These are phyloP conservation scores for Oceanodroma leucorhoa DNA, from an alignment of 2,797 vertebrate species.

Conservation along the genomic window DNA sequence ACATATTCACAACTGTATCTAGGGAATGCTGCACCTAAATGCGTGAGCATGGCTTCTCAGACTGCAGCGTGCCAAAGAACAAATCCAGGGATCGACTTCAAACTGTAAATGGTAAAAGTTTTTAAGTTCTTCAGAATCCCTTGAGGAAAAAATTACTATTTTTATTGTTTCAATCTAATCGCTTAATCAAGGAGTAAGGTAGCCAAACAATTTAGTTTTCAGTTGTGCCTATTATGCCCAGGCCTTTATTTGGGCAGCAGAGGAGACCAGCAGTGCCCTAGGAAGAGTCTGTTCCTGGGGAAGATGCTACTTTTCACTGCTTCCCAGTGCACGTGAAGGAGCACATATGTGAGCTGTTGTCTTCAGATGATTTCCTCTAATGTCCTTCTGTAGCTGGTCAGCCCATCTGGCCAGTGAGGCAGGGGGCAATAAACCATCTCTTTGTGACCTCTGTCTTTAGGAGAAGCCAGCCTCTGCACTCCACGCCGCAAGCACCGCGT, in stretches of 20 bases:
- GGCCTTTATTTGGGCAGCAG: neutral
- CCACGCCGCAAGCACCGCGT: fast-evolving
- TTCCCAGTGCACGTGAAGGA: neutral
- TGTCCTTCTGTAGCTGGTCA: slow-evolving; percentile 27
- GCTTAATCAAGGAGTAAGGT: neutral
- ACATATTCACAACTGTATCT: neutral
- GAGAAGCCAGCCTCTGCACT: neutral
- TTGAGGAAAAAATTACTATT: neutral
- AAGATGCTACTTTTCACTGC: neutral
- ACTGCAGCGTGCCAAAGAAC: neutral
- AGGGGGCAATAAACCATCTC: slow-evolving; percentile 1
- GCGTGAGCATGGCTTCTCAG: neutral
- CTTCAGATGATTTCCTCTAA: slow-evolving; percentile 42
- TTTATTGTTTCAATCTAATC: neutral
- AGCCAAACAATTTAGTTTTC: neutral
- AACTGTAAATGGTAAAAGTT: neutral
- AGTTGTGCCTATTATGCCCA: neutral
- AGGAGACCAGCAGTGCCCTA: neutral
- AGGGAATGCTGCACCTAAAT: neutral
- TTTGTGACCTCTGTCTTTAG: neutral
- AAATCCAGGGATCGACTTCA: neutral
- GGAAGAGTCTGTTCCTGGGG: neutral
- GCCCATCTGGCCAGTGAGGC: slow-evolving; percentile 30
- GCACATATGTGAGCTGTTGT: slow-evolving; percentile 14
- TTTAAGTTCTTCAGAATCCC: neutral